Evolutionary conservation across 2,113 vertebrate species (phyloP).

Genomic region (Calidris pygmaea): DNA sequence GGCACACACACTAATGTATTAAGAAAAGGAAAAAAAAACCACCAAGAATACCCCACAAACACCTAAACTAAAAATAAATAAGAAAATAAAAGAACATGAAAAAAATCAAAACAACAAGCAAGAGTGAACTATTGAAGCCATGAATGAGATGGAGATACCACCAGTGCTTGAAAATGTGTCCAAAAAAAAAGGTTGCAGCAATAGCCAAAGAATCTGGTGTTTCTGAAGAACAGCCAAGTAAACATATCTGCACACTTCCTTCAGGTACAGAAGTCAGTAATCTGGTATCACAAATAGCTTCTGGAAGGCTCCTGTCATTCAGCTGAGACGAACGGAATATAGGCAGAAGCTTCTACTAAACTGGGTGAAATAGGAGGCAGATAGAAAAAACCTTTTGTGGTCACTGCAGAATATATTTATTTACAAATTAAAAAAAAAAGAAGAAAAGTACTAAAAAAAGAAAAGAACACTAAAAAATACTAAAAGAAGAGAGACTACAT

Average conservation of each 20-base stretch:
- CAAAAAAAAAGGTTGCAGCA: background rate
- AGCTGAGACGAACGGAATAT: background rate
- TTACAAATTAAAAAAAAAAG: background rate
- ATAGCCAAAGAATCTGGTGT: background rate
- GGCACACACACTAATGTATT: background rate
- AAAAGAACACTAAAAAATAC: background rate
- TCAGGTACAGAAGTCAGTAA: background rate
- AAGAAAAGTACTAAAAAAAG: background rate
- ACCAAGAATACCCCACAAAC: too few relatives aligned
- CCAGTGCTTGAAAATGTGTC: background rate
- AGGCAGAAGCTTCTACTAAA: background rate
- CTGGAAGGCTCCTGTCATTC: background rate
- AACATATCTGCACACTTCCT: background rate
- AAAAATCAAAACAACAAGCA: background rate
- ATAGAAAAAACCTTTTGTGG: background rate
- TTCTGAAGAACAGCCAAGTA: background rate
- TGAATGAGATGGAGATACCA: background rate
- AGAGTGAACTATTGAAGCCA: background rate
- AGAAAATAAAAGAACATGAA: background rate
- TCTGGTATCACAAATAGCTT: background rate
- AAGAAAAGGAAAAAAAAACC: background rate
- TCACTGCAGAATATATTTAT: background rate
- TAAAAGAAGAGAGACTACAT: background rate
- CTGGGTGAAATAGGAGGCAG: background rate
- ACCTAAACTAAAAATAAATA: rapidly evolving